Evolutionary conservation across 2,797 vertebrate genomes (phyloP), one percentile per base, ranked within the genome.

Genomic region (Parambassis ranga): DNA sequence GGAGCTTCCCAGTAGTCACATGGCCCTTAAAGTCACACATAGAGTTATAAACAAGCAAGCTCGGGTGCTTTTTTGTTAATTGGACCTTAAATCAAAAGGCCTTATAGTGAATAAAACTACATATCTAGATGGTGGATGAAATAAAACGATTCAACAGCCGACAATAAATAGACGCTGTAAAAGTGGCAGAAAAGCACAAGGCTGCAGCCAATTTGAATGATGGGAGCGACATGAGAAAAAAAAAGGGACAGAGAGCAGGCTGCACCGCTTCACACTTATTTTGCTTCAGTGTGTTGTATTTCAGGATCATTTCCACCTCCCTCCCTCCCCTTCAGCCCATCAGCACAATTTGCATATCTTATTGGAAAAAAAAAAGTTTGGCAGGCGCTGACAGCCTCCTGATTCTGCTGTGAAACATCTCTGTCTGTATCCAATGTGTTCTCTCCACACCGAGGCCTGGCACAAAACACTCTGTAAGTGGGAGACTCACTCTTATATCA

Each of bases 1-100:
- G n/a, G n/a, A n/a, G n/a, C n/a, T n/a, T n/a, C n/a, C n/a, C n/a
- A n/a, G n/a, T n/a, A n/a, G 59, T 48, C 22, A 53, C 1, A 4
- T 18, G 7, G 4, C 30, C 19, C 39, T 20, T 46, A 7, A 52
- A 52, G 48, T 74, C 50, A 51, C 10, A 8, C 16, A 30, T 35
- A 55, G 31, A 42, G 50, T 67, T 76, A 60, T 59, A 77, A 75
- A 83, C 60, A 57, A 65, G 67, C 68, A 79, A n/a, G 67, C 79
- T 50, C 65, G 74, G 68, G 63, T 67, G 72, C 84, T 77, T 76
- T 87, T 84, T 65, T 70, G 55, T 78, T 91, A 90, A 90, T 89
- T 91, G 80, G 62, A 39, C 73, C 61, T 84, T 89, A 90, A 89
- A 89, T 88, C 86, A 85, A 81, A n/a, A 80, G 44, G 36, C 39